Conservation (phyloP, 35 echinoderm and acorn worm genomes). For the Apostichopus californicus region DNA sequence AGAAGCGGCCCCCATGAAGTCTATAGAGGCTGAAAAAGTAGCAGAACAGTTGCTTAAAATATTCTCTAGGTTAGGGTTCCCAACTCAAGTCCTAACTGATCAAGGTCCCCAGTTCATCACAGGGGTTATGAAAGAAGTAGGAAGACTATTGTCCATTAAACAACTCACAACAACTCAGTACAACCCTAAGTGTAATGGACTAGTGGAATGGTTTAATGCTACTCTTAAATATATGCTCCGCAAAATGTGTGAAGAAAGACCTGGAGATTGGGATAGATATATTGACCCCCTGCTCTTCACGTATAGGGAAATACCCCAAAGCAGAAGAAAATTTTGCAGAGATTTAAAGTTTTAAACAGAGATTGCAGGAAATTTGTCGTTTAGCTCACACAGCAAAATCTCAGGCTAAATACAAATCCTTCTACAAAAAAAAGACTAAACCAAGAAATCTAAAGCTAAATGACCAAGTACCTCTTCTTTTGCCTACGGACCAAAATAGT, state of each 20-base stretch:
- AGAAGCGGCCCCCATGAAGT: slow-evolving; percentile 56
- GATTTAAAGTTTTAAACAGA: slow-evolving; percentile 54
- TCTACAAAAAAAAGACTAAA: slow-evolving; percentile 54
- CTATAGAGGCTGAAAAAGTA: slow-evolving; percentile 44
- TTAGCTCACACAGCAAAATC: slow-evolving; percentile 50
- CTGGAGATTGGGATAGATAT: slow-evolving; percentile 67
- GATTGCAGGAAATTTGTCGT: slow-evolving; percentile 49
- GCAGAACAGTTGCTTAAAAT: slow-evolving; percentile 64
- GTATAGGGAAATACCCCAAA: slow-evolving; percentile 6
- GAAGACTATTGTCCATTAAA: slow-evolving; percentile 55
- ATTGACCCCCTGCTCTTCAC: slow-evolving; percentile 19
- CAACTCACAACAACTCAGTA: slow-evolving; percentile 64
- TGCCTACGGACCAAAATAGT: background rate
- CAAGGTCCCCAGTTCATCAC: slow-evolving; percentile 73
- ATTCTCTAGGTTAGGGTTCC: slow-evolving; percentile 55
- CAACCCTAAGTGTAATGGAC: slow-evolving; percentile 63
- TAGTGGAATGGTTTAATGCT: slow-evolving; percentile 74
- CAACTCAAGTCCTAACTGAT: slow-evolving; percentile 70
- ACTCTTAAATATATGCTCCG: slow-evolving; percentile 73
- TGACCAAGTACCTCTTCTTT: slow-evolving; percentile 58
- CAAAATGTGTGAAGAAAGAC: slow-evolving; percentile 58
- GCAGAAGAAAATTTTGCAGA: slow-evolving; percentile 52
- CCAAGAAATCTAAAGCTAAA: slow-evolving; percentile 17
- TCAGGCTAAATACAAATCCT: background rate
- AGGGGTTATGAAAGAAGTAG: slow-evolving; percentile 65